Conservation (phyloP, 2,888 invertebrate genomes). For the Mantis religiosa region DNA sequence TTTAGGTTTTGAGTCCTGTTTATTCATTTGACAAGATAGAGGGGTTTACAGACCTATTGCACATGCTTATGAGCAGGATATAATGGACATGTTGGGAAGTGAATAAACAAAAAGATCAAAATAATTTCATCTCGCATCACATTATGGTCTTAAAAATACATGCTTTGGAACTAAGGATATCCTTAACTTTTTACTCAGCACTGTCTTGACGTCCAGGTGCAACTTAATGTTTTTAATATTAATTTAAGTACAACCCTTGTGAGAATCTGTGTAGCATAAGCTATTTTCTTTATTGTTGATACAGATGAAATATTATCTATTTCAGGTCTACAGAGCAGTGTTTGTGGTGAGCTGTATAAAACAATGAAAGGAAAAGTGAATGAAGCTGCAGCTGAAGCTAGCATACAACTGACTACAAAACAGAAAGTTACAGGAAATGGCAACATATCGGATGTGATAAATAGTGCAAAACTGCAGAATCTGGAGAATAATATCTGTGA, state of each 20-base stretch:
- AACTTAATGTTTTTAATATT: background rate
- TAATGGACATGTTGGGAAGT: too few relatives aligned
- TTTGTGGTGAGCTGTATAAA: background rate
- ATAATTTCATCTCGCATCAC: too few relatives aligned
- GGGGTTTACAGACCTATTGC: too few relatives aligned
- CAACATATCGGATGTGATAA: background rate
- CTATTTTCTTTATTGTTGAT: background rate
- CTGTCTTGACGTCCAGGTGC: too few relatives aligned
- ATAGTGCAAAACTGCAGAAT: background rate
- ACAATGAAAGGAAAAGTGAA: background rate
- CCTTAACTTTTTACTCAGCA: too few relatives aligned
- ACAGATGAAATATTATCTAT: background rate
- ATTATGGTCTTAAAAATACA: too few relatives aligned
- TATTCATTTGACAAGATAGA: too few relatives aligned
- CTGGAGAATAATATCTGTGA: background rate
- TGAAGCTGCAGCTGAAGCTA: background rate
- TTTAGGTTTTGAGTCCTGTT: too few relatives aligned
- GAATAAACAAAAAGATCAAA: too few relatives aligned
- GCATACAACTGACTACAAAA: background rate
- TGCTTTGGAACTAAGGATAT: too few relatives aligned
- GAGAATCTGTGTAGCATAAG: background rate
- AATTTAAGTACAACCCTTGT: background rate
- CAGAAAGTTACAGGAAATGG: background rate
- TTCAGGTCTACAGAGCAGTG: slow-evolving; percentile 7
- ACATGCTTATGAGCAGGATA: too few relatives aligned